Evolutionary conservation across 1,140 invertebrate genomes (phyloP), one percentile per base, ranked within the genome.

Genomic region (Paralvinella palmiformis): DNA sequence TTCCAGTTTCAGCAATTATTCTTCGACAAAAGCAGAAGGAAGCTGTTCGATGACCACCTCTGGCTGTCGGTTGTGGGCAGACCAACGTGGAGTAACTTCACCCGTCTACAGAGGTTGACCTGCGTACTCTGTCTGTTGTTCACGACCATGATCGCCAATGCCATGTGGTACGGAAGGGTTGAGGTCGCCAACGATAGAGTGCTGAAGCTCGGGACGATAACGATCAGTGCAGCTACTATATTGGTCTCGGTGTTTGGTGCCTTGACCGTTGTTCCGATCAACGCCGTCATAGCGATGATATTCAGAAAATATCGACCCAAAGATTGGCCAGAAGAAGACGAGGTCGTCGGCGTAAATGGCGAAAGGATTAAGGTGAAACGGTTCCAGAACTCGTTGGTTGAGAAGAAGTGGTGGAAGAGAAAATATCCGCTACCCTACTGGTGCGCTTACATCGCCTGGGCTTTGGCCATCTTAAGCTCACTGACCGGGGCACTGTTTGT

Each of bases 71-170:
- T 83, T 4, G 79, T 82, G 63, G 65, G 77, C 27, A 67, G 81
- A 48, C 81, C 82, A 24, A 72, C 80, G n/a, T 70, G 75, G 33
- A 81, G 78, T 53, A 70, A 78, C 44, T 84, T 84, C 64, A 83
- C 80, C 1, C 65, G 83, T 56, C 68, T 76, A 2, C 80, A 84
- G 69, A 53, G 83, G 31, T 70, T 80, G n/a, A 75, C 79, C 7
- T 77, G 77, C 36, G 81, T 80, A 62, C 69, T 81, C 61, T 71
- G 77, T 1, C 69, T 83, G 10, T 68, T 84, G 2, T 82, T 80
- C 58, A 64, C 83, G 5, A 78, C 81, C n/a, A 83, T 84, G 81
- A 64, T 84, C 35, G 71, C 75, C 29, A 84, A 83, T 68, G 82
- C 82, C 36, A 82, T 84, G 81, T 84, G 81, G 72, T 84, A 82